These are phyloP conservation scores for Drosophila niveifrons DNA, from an alignment of 2,888 invertebrate genomes.

Conservation along the genomic window DNA sequence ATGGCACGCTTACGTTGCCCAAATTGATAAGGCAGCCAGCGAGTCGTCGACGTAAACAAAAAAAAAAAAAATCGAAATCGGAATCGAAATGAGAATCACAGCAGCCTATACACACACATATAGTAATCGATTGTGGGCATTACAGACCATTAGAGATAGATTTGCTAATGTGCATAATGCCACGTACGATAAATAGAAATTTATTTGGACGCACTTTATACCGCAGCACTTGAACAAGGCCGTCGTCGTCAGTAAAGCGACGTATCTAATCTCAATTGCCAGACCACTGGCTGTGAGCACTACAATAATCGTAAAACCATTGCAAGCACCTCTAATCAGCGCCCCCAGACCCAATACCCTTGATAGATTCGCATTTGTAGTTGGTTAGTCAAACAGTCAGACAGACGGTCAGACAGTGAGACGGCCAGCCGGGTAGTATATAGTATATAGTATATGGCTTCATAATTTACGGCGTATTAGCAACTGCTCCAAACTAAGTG, in stretches of 20 bases:
- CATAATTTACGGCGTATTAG: constrained; percentile 45
- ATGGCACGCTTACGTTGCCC: constrained; percentile 53
- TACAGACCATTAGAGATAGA: constrained; percentile 12
- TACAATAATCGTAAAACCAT: constrained; percentile 22
- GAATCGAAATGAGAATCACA: constrained; percentile 34
- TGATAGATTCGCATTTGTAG: constrained; percentile 29
- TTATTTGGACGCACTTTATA: constrained; percentile 35
- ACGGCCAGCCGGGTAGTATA: neutral
- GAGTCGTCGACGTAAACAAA: constrained; percentile 23
- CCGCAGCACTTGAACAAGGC: constrained; percentile 44
- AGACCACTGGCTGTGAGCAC: constrained; percentile 58
- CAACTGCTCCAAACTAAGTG: constrained; percentile 48
- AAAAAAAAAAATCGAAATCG: neutral
- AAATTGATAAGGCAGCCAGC: constrained; percentile 45
- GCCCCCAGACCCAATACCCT: constrained; percentile 53
- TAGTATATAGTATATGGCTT: constrained; percentile 1
- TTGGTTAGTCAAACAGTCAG: constrained; percentile 5
- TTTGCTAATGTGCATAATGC: constrained; percentile 23
- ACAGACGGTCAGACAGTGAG: constrained; percentile 13
- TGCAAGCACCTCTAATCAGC: constrained; percentile 47
- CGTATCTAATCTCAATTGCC: constrained; percentile 61
- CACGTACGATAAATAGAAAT: constrained; percentile 39
- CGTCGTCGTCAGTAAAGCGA: constrained; percentile 35
- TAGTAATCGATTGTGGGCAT: neutral
- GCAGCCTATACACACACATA: neutral